Evolutionary conservation across 2,888 invertebrate genomes (phyloP), one percentile per base, ranked within the genome.

Genomic region (Cephus pygmeus): DNA sequence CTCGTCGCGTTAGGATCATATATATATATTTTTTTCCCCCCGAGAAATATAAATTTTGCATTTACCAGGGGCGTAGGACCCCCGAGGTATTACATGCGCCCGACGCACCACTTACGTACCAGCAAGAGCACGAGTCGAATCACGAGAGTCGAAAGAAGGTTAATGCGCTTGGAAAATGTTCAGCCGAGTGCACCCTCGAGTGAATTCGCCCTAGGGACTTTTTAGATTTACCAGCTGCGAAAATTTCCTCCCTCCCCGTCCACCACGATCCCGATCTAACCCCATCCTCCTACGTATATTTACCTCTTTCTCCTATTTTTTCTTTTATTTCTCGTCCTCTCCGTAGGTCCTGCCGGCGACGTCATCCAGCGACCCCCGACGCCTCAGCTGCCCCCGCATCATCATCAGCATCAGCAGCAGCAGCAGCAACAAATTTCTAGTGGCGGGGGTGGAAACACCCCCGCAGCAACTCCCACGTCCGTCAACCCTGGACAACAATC

Each of bases 381-480:
- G 80, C 89, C 89, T 76, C 90, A 90, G 82, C 89, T 88, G 79
- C 87, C 86, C 35, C 75, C 36, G 75, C 75, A 77, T 69, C 56
- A 79, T 81, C 87, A 90, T 73, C 84, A 92, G 83, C 90, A 92
- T 79, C 92, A 92, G 81, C 94, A 94, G 81, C 94, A 94, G 84
- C 31, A 31, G 81, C 85, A 86, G 73, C 87, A 87, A 74, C 86
- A 79, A 81, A 68, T 79, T 85, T 73, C 81, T 75, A 79, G 80
- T 71, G 79, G 77, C 71, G 88, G 89, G 56, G 89, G 88, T 75
- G 87, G 87, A 79, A 88, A 90, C 79, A 91, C 89, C 83, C 88
- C 90, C 79, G 88, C 89, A 77, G 87, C 87, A 83, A 88, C 89
- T 75, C 87, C 89, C 80, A 85, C 88, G 83, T 83, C 88, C 85